phyloP scores from a whole-genome alignment of 2,888 invertebrate genomes.

The Sipha maydis region DNA sequence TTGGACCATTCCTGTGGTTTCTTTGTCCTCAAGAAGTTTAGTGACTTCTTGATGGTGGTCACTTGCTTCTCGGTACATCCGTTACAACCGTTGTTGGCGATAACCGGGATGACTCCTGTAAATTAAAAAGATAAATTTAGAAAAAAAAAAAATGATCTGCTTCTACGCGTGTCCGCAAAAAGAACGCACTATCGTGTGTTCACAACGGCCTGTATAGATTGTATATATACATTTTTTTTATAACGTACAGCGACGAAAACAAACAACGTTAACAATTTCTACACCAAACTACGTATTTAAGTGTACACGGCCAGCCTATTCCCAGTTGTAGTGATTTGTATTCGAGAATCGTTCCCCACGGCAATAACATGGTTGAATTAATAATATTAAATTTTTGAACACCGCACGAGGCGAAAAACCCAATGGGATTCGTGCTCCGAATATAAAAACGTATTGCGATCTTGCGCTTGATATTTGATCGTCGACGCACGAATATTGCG shows the following conservation, averaged over 20 bases:
- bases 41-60: slow-evolving; percentile 43
- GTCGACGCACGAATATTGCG: no score
- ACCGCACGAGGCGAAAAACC: not conserved
- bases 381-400: not conserved
- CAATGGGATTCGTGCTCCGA: not conserved
- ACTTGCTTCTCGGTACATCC: slow-evolving; percentile 47
- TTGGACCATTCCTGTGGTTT: slow-evolving; percentile 30
- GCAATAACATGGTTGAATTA: no score
- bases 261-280: no score
- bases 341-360: not conserved
- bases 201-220: no score
- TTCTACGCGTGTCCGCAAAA: no score
- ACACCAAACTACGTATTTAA: no score
- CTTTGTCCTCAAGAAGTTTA: slow-evolving; percentile 44
- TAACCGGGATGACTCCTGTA: slow-evolving; percentile 55
- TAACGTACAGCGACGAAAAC: not conserved
- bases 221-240: no score
- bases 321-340: not conserved
- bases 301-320: not conserved
- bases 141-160: no score
- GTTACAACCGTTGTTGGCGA: slow-evolving; percentile 44
- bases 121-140: not conserved
- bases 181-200: no score
- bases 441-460: not conserved
- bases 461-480: not conserved